Conservation (phyloP, 2,888 invertebrate genomes). For the Apodemia hepburni region DNA sequence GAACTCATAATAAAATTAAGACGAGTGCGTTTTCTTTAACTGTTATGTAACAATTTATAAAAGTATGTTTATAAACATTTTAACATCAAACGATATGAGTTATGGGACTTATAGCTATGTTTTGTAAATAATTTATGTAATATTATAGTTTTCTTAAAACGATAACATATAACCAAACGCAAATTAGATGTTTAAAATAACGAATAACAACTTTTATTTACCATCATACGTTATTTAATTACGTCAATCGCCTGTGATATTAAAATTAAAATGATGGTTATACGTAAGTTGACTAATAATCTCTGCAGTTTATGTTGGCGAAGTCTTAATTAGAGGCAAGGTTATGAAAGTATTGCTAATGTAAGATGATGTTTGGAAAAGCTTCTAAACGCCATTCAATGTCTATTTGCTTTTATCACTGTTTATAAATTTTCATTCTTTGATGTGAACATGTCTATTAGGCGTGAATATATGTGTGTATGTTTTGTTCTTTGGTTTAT, state of each 20-base stretch:
- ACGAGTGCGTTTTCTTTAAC: too few relatives aligned
- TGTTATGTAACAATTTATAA: neutral
- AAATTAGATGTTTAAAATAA: neutral
- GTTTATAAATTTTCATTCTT: neutral
- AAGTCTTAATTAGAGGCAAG: neutral
- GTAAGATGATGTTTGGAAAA: neutral
- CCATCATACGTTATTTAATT: neutral
- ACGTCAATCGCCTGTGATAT: neutral
- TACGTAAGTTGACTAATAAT: neutral
- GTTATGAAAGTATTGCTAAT: neutral
- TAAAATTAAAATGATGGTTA: neutral
- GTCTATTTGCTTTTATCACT: neutral
- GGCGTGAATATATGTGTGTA: neutral
- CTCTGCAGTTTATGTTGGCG: neutral
- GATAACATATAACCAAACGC: neutral
- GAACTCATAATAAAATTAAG: too few relatives aligned
- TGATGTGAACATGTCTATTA: neutral
- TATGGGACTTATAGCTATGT: neutral
- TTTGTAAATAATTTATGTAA: neutral
- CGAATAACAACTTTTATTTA: conserved; percentile 10
- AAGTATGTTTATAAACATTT: neutral
- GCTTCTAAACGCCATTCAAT: neutral
- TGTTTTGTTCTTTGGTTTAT: neutral
- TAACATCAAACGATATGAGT: neutral
- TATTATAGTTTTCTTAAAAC: neutral